A percentile compares a stretch with the other conserved stretches of the same genome.
These are phyloP conservation scores for Varanus salvator DNA, from an alignment of 2,113 vertebrate genomes.

Conservation along the genomic window DNA sequence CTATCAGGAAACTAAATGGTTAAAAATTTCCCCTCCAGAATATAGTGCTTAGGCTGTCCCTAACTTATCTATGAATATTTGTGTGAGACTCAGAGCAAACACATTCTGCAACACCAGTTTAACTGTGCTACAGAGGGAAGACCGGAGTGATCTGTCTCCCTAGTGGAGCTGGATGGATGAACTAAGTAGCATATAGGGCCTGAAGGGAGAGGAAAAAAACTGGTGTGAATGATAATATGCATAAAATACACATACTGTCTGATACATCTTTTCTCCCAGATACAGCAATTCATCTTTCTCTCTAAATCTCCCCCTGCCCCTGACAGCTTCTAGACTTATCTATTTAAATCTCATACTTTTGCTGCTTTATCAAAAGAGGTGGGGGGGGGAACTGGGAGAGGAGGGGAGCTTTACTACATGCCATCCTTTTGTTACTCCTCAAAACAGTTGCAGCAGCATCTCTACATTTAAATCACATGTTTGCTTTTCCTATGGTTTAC, in stretches of 20 bases:
- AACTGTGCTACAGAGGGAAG: slow-evolving; percentile 38
- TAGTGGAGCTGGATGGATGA: slow-evolving; percentile 71
- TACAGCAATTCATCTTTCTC: slow-evolving; percentile 67
- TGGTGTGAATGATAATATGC: slow-evolving; percentile 72
- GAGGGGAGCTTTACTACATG: slow-evolving; percentile 60
- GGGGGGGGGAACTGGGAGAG: background rate
- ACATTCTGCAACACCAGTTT: slow-evolving; percentile 3
- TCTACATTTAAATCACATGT: slow-evolving; percentile 8
- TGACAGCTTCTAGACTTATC: slow-evolving; percentile 46
- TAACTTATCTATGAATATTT: background rate
- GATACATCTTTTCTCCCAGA: slow-evolving; percentile 70
- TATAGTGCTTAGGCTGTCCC: background rate
- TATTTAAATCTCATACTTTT: slow-evolving; percentile 74
- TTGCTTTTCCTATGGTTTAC: slow-evolving; percentile 39
- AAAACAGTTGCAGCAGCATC: slow-evolving; percentile 27
- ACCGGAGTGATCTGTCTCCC: slow-evolving; percentile 68
- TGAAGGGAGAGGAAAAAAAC: slow-evolving; percentile 61
- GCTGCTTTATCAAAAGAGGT: slow-evolving; percentile 55
- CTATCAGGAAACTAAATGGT: background rate
- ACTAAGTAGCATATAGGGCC: slow-evolving; percentile 68
- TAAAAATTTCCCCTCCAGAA: background rate
- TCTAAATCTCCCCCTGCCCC: slow-evolving; percentile 55
- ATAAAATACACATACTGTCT: slow-evolving; percentile 73
- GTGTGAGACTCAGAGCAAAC: slow-evolving; percentile 21
- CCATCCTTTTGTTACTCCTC: slow-evolving; percentile 43